phyloP scores from a whole-genome alignment of 2,113 vertebrate genomes.

The Pogonocichla stellata region DNA sequence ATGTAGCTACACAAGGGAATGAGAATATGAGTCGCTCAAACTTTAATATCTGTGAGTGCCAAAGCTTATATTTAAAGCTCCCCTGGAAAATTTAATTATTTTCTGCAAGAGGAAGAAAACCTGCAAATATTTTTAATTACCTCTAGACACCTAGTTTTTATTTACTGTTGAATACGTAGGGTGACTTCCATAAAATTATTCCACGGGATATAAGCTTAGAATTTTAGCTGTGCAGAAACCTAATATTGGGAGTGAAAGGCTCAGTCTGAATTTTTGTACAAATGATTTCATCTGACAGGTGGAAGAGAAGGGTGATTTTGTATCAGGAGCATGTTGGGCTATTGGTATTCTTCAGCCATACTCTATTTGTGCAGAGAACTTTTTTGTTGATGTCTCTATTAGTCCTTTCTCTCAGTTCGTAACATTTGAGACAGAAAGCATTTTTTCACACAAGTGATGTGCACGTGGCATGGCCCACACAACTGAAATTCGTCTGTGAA shows the following conservation, averaged over 20 bases:
- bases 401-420: neutral
- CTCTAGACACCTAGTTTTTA: neutral
- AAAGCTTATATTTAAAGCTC: neutral
- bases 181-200: neutral
- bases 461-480: neutral
- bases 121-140: slow-evolving; percentile 28
- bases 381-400: slow-evolving; percentile 21
- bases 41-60: neutral
- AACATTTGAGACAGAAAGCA: slow-evolving; percentile 1
- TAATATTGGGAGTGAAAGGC: neutral
- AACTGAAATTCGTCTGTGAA: neutral
- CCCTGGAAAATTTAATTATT: neutral
- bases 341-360: slow-evolving; percentile 4
- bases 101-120: neutral
- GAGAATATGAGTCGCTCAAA: slow-evolving; percentile 30
- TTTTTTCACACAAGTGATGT: neutral
- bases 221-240: neutral
- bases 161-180: neutral
- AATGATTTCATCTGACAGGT: neutral
- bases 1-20: neutral
- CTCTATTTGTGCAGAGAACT: neutral
- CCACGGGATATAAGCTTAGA: neutral
- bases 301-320: neutral
- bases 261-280: neutral
- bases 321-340: neutral